Conservation (phyloP, 2,113 vertebrate genomes). For the Grammomys surdaster region DNA sequence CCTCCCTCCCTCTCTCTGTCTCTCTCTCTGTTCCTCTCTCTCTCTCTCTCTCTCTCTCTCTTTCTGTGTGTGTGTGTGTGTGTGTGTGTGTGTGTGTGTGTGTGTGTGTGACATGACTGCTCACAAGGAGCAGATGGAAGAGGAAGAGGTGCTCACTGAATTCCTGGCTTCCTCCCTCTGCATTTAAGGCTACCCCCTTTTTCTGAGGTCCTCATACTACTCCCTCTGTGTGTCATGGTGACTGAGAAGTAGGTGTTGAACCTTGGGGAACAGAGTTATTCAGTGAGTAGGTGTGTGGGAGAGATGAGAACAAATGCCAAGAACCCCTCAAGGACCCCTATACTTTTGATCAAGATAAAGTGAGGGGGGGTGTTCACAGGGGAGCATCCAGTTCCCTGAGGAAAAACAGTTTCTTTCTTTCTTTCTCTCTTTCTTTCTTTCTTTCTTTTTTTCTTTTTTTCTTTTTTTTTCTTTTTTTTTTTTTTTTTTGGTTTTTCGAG, state of each 20-base stretch:
- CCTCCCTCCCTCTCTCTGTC: background rate
- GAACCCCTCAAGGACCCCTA: background rate
- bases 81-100: background rate
- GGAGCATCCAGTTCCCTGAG: background rate
- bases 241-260: background rate
- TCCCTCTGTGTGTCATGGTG: background rate
- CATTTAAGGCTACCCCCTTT: background rate
- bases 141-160: background rate
- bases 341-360: background rate
- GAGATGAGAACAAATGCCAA: background rate
- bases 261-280: background rate
- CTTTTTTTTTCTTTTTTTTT: too few species aligned
- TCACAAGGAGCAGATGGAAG: background rate
- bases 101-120: background rate
- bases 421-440: too few species aligned
- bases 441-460: too few species aligned
- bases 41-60: too few species aligned
- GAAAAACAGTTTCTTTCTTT: too few species aligned
- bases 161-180: background rate
- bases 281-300: background rate
- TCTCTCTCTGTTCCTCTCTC: too few species aligned
- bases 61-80: too few species aligned
- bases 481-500: too few species aligned
- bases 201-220: background rate
- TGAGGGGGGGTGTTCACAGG: background rate